Conservation (phyloP, 2,888 invertebrate species). For the Petrolisthes cinctipes region DNA sequence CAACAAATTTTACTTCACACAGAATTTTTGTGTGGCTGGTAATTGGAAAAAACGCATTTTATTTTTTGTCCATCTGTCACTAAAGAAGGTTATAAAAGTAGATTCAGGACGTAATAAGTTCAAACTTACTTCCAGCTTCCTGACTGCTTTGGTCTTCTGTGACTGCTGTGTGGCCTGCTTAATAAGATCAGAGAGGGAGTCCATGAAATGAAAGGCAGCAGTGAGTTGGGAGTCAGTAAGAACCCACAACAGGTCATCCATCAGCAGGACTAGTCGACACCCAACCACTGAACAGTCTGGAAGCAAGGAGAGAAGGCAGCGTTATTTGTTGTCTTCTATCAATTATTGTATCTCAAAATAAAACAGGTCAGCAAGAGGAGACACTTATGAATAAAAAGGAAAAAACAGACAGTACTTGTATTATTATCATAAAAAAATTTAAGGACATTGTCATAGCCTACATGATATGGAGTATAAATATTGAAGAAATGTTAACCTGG, state of each 20-base stretch:
- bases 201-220: conserved; percentile 90
- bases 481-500: no score
- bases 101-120: background rate
- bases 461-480: no score
- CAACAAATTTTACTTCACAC: no score
- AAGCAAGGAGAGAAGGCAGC: conserved; percentile 66
- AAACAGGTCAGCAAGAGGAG: no score
- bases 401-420: no score
- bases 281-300: conserved; percentile 93
- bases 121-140: conserved; percentile 80
- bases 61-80: background rate
- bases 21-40: no score
- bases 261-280: conserved; percentile 88
- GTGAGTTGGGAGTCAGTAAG: conserved; percentile 95
- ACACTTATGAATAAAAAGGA: no score
- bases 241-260: conserved; percentile 97
- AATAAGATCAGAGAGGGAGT: conserved; percentile 85
- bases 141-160: conserved; percentile 84
- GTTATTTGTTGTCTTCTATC: no score
- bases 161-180: conserved; percentile 84
- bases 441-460: no score
- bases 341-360: no score
- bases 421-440: no score
- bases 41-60: background rate
- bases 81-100: background rate